Evolutionary conservation across 2,888 invertebrate genomes (phyloP).

Genomic region (Xestia ashworthii): DNA sequence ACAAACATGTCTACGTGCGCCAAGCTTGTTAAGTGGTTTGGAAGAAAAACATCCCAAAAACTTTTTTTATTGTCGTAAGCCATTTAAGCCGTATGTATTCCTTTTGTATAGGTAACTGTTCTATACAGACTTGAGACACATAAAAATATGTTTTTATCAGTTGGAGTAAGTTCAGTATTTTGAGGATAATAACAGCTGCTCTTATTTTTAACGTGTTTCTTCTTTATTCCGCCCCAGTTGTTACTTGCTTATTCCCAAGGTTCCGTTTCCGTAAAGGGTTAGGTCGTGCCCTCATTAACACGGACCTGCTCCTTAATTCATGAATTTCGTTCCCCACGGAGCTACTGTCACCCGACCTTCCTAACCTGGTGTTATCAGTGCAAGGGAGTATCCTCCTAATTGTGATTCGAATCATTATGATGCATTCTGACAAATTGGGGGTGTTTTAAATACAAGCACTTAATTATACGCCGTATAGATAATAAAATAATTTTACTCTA

Average conservation of each 20-base stretch:
- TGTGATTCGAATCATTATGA: slow-evolving; percentile 8
- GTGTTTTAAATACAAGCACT: background rate
- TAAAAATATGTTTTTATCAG: slow-evolving; percentile 66
- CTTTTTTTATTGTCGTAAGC: slow-evolving; percentile 88
- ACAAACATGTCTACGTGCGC: slow-evolving; percentile 90
- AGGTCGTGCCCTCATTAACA: slow-evolving; percentile 50
- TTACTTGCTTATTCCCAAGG: slow-evolving; percentile 24
- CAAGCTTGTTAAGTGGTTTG: slow-evolving; percentile 91
- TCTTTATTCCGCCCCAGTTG: slow-evolving; percentile 7
- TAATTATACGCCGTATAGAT: background rate
- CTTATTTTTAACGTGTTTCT: slow-evolving; percentile 33
- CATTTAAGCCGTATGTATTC: slow-evolving; percentile 86
- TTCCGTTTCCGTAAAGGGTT: slow-evolving; percentile 35
- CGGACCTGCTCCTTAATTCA: slow-evolving; percentile 39
- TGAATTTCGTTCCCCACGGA: slow-evolving; percentile 17
- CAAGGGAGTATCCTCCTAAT: background rate
- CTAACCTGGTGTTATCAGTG: slow-evolving; percentile 10
- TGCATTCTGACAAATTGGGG: slow-evolving; percentile 11
- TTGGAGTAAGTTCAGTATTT: slow-evolving; percentile 49
- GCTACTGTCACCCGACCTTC: slow-evolving; percentile 16
- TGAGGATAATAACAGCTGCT: slow-evolving; percentile 34
- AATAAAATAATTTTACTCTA: background rate
- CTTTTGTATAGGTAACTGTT: slow-evolving; percentile 78
- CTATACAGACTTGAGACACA: slow-evolving; percentile 70
- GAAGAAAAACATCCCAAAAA: slow-evolving; percentile 91